Percentiles rank a stretch among this genome's conserved stretches.
phyloP scores from a whole-genome alignment of 2,797 vertebrate species.

The Allobates femoralis region DNA sequence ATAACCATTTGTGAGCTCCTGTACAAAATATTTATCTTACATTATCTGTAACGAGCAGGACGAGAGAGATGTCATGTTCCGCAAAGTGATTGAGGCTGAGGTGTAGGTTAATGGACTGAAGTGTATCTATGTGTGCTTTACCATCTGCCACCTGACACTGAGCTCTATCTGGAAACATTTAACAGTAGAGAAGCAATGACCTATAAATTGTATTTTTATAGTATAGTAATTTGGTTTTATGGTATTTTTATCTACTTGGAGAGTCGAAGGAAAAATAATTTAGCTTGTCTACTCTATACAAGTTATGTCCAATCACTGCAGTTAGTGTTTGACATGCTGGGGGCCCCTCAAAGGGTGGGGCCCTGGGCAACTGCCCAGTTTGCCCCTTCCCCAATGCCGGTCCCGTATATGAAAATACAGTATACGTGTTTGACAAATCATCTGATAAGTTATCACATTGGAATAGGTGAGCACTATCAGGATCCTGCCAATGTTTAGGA shows the following conservation, averaged over 20 bases:
- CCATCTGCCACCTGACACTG: not conserved
- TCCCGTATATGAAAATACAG: no score
- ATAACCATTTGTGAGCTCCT: conserved; percentile 59
- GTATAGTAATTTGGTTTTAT: not conserved
- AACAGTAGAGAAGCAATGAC: conserved; percentile 1
- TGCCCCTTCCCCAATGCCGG: no score
- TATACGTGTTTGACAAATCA: not conserved
- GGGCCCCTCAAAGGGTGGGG: no score
- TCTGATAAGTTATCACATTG: not conserved
- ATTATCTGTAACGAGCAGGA: conserved; percentile 56
- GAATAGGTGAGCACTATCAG: not conserved
- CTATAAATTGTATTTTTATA: not conserved
- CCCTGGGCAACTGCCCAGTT: no score
- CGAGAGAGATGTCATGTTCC: conserved; percentile 36
- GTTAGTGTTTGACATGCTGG: no score
- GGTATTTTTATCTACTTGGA: not conserved
- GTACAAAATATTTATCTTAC: conserved; percentile 56
- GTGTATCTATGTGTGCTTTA: not conserved
- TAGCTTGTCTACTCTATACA: not conserved
- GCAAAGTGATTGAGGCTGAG: not conserved
- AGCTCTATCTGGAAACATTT: not conserved
- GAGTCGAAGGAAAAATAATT: not conserved
- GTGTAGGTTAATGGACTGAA: conserved; percentile 21
- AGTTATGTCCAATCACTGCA: no score
- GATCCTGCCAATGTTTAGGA: not conserved